These are phyloP conservation scores for Dioctria rufipes DNA, from an alignment of 2,888 invertebrate genomes.

Conservation along the genomic window DNA sequence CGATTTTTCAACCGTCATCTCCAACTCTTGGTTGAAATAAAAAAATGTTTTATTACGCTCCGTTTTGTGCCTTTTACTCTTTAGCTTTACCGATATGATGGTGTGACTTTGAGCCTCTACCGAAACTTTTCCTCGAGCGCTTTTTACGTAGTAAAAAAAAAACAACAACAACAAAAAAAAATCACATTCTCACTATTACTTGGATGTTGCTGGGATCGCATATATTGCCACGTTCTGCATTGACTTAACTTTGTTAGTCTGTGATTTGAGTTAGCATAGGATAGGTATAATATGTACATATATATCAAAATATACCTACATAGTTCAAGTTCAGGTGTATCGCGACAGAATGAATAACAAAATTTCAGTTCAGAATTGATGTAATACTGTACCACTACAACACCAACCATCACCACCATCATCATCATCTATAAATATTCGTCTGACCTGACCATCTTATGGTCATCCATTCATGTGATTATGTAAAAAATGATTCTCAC, in stretches of 20 bases:
- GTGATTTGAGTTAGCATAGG: background rate
- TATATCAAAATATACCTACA: background rate
- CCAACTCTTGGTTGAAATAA: slow-evolving; percentile 6
- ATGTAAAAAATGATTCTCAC: slow-evolving; percentile 70
- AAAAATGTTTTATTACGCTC: slow-evolving; percentile 42
- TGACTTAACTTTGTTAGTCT: background rate
- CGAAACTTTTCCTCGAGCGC: slow-evolving; percentile 31
- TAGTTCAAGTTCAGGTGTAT: slow-evolving; percentile 36
- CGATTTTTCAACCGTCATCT: slow-evolving; percentile 38
- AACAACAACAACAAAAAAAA: background rate
- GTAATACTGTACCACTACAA: background rate
- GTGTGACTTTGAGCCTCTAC: background rate
- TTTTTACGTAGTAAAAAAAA: slow-evolving; percentile 35
- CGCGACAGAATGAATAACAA: slow-evolving; percentile 43
- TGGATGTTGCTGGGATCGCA: background rate
- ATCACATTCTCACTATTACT: too few species aligned
- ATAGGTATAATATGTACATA: too few species aligned
- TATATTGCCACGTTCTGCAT: slow-evolving; percentile 8
- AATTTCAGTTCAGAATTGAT: slow-evolving; percentile 34
- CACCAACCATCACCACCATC: slow-evolving; percentile 29
- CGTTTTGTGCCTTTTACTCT: slow-evolving; percentile 16
- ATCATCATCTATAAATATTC: slow-evolving; percentile 9
- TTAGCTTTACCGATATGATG: too few species aligned
- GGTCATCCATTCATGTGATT: slow-evolving; percentile 35
- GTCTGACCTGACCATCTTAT: slow-evolving; percentile 1